Base-by-base conservation (phyloP, 2,797 vertebrate genomes). In the Acanthornis magna region DNA sequence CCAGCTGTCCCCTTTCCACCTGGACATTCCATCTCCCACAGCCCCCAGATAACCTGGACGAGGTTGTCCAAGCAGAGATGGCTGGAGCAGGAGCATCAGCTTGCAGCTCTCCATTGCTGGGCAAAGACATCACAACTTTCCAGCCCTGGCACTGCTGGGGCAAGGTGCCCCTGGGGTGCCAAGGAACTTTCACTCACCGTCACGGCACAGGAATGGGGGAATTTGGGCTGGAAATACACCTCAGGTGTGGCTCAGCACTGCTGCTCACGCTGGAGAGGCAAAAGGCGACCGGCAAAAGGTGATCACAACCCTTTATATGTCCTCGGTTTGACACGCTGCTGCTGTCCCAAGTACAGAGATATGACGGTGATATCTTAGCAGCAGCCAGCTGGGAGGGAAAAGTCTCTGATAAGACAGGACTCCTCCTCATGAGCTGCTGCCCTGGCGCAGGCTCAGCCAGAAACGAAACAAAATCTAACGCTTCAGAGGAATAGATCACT, bases 181-280 rank as follows among this genome's bases (percentile, higher is more conserved):
- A 9, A 70, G n/a, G 8, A n/a, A 55, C 3, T 16, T 25, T 63
- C 23, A 34, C 90, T 87, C 74, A 91, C 81, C 10, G 0, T 43
- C 25, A 7, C 58, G 63, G 65, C 0, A 4, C 2, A 26, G 77
- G 34, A 77, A 13, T 1, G 0, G 61, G 20, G 5, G 8, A 40
- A 23, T 68, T 67, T 11, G 2, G 43, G 45, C 50, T 57, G 23
- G 61, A 66, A 82, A 38, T 4, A 1, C 20, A 32, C 25, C 50
- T 30, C 5, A 25, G n/a, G n/a, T 43, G 34, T 5, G 4, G 63
- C 50, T 85, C 75, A 53, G 79, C 67, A 50, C n/a, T 2, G 4
- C 79, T 40, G 74, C 45, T 89, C 47, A 20, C 0, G 1, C 40
- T n/a, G 47, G 32, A 85, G 36, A 77, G 60, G n/a, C 63, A 48